Percentiles rank a stretch among this genome's conserved stretches.
phyloP scores from a whole-genome alignment of 2,797 vertebrate species.

The Periophthalmus magnuspinnatus region DNA sequence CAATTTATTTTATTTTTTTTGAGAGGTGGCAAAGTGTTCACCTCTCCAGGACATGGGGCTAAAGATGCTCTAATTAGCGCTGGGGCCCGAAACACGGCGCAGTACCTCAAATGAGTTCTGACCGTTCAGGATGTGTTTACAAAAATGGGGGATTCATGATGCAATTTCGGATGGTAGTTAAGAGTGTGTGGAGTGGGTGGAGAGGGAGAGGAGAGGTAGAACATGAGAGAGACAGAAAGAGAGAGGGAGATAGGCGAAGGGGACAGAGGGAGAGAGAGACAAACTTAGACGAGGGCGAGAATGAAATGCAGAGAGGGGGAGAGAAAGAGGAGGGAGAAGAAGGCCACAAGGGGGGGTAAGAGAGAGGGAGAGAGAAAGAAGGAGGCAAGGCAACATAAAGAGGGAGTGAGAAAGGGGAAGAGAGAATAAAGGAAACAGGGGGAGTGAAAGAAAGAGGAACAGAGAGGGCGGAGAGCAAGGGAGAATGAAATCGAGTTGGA shows the following conservation, averaged over 20 bases:
- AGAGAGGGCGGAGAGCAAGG: background rate
- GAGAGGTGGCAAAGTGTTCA: constrained; percentile 64
- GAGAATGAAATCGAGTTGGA: background rate
- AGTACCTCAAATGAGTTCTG: constrained; percentile 44
- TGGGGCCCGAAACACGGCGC: constrained; percentile 45
- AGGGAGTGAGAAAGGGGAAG: background rate
- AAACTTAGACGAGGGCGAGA: background rate
- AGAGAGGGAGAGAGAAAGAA: too few species aligned
- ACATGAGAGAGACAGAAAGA: background rate
- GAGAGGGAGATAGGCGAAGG: background rate
- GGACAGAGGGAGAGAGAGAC: background rate
- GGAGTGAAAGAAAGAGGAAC: background rate
- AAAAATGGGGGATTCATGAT: constrained; percentile 51
- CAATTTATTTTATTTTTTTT: constrained; percentile 14
- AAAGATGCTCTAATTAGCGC: constrained; percentile 62
- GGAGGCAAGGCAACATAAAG: too few species aligned
- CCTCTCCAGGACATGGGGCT: constrained; percentile 61
- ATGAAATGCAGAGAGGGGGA: background rate
- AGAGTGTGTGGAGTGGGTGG: constrained; percentile 5
- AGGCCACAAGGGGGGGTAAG: too few species aligned
- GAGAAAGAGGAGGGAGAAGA: background rate
- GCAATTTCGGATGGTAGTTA: constrained; percentile 31
- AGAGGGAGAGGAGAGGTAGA: background rate
- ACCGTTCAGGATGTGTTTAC: constrained; percentile 53
- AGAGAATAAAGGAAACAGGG: background rate